Conservation (phyloP, 2,888 invertebrate genomes). For the Drosophila hawaiiensis region DNA sequence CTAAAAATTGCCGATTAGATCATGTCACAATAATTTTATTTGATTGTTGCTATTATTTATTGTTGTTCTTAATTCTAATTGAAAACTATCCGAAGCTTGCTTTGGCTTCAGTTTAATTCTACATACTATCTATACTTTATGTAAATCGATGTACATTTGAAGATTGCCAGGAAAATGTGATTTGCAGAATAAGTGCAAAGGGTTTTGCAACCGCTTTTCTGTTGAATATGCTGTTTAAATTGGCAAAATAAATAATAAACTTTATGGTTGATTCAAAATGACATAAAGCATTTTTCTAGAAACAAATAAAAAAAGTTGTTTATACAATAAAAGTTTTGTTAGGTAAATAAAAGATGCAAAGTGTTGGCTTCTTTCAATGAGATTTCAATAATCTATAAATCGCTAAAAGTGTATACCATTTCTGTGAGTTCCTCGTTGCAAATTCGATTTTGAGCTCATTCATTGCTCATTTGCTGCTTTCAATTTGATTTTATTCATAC, state of each 20-base stretch:
- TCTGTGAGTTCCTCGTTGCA: not conserved
- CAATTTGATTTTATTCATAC: slow-evolving; percentile 4
- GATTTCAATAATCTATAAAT: not conserved
- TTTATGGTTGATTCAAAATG: not conserved
- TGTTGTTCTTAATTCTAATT: slow-evolving; percentile 40
- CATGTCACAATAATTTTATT: slow-evolving; percentile 78
- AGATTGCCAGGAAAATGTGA: slow-evolving; percentile 36
- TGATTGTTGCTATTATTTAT: slow-evolving; percentile 36
- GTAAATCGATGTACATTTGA: not conserved
- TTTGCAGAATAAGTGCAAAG: slow-evolving; percentile 10
- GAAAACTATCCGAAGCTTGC: slow-evolving; percentile 39
- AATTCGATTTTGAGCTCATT: not conserved
- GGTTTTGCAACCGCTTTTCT: slow-evolving; percentile 13
- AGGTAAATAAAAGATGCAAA: not conserved
- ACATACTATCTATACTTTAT: not conserved
- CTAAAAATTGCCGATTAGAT: slow-evolving; percentile 81
- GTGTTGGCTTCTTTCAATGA: not conserved
- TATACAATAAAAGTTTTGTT: not conserved
- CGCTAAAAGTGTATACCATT: not conserved
- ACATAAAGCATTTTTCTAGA: not conserved
- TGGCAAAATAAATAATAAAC: not conserved
- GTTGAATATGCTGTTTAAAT: not conserved
- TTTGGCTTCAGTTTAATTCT: slow-evolving; percentile 2
- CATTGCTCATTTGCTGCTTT: not conserved
- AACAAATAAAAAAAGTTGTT: not conserved